A percentile compares a stretch with the other conserved stretches of the same genome.
phyloP scores from a whole-genome alignment of 2,888 invertebrate species.

The Drosophila rubida region DNA sequence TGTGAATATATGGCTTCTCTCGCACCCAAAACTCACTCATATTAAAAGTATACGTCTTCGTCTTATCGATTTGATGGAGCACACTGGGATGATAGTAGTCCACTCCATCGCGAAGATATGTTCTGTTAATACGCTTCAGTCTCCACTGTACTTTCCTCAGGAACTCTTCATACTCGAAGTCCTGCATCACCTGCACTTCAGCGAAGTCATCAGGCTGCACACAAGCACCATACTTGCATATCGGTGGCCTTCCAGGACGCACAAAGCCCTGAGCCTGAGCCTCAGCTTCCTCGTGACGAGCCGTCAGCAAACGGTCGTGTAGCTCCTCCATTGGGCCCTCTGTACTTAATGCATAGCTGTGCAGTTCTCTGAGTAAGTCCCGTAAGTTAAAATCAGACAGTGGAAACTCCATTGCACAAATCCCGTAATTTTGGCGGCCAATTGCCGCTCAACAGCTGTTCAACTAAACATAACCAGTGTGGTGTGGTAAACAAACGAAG shows the following conservation, averaged over 20 bases:
- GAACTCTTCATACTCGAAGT: slow-evolving; percentile 34
- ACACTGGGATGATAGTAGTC: slow-evolving; percentile 52
- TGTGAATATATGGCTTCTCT: slow-evolving; percentile 40
- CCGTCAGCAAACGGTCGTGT: slow-evolving; percentile 24
- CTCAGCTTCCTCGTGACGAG: slow-evolving; percentile 43
- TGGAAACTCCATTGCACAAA: slow-evolving; percentile 38
- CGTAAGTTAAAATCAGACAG: slow-evolving; percentile 38
- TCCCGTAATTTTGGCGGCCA: slow-evolving; percentile 6
- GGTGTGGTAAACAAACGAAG: neutral
- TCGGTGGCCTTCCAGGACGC: slow-evolving; percentile 39
- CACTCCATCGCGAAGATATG: slow-evolving; percentile 6
- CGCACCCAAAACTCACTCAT: slow-evolving; percentile 50
- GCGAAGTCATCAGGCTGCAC: slow-evolving; percentile 52
- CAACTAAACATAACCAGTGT: neutral
- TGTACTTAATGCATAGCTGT: slow-evolving; percentile 32
- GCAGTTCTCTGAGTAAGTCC: slow-evolving; percentile 41
- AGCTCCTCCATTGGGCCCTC: slow-evolving; percentile 34
- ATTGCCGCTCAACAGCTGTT: slow-evolving; percentile 4
- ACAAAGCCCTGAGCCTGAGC: slow-evolving; percentile 47
- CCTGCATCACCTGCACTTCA: slow-evolving; percentile 33
- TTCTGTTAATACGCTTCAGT: slow-evolving; percentile 31
- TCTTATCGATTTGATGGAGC: slow-evolving; percentile 43
- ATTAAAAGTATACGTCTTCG: slow-evolving; percentile 38
- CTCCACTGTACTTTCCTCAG: slow-evolving; percentile 37
- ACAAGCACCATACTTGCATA: slow-evolving; percentile 31